A percentile compares a stretch with the other conserved stretches of the same genome.
phyloP scores from a whole-genome alignment of 2,888 invertebrate species.

The Orthonychiurus folsomi region DNA sequence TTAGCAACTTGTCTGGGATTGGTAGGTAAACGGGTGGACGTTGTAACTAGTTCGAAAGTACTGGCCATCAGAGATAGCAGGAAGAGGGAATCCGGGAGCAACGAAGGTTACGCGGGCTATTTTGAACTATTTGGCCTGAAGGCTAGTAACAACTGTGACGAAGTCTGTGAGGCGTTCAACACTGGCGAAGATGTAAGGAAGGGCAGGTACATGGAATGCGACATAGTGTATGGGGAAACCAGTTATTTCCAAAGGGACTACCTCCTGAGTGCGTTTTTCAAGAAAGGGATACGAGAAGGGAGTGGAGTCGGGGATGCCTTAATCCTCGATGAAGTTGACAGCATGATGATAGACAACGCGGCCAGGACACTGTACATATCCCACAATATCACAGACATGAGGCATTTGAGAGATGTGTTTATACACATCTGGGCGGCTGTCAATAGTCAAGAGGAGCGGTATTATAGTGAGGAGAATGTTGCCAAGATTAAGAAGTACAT shows the following conservation, averaged over 20 bases:
- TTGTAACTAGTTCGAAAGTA: background rate
- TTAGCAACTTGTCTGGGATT: slow-evolving; percentile 7
- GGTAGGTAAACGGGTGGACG: background rate
- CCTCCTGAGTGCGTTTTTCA: background rate
- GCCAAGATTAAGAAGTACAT: too few species aligned
- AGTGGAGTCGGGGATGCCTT: background rate
- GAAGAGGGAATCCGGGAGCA: too few species aligned
- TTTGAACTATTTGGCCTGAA: background rate
- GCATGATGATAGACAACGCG: background rate
- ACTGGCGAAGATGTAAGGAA: too few species aligned
- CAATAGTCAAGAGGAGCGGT: background rate
- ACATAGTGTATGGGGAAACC: too few species aligned
- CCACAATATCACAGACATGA: background rate
- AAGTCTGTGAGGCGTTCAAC: too few species aligned
- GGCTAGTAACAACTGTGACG: slow-evolving; percentile 2
- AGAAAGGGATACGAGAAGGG: background rate
- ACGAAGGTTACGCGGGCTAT: background rate
- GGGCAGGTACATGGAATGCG: too few species aligned
- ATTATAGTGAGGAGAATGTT: background rate
- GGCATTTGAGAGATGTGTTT: background rate
- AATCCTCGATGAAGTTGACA: background rate
- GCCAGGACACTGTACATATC: background rate
- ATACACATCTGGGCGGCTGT: background rate
- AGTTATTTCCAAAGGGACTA: background rate
- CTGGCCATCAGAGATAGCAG: background rate